phyloP scores from a whole-genome alignment of 2,888 invertebrate species.

The Calameuta pallipes region DNA sequence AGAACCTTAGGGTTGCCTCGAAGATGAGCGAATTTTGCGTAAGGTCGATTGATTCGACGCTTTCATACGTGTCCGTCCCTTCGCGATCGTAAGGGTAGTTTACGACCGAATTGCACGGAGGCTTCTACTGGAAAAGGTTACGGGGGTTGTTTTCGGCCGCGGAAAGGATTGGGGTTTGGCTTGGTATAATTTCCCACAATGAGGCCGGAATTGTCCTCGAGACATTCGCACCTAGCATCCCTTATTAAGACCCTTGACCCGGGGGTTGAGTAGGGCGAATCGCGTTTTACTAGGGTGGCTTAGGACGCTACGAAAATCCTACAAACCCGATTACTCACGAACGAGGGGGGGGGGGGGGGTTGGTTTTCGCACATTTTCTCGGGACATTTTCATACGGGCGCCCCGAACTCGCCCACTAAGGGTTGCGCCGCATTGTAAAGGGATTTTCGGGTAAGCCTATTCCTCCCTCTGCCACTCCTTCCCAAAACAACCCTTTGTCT shows the following conservation, averaged over 20 bases:
- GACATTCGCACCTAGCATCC: background rate
- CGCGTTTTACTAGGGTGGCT: background rate
- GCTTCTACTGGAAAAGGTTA: background rate
- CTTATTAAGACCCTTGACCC: background rate
- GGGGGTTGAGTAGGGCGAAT: background rate
- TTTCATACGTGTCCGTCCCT: background rate
- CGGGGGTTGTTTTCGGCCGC: background rate
- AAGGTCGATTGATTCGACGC: background rate
- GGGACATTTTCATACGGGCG: background rate
- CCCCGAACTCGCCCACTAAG: background rate
- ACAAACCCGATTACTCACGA: background rate
- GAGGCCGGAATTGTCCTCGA: background rate
- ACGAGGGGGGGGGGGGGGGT: background rate
- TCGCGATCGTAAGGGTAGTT: background rate
- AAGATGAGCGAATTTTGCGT: background rate
- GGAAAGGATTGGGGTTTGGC: background rate
- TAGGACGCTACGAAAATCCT: background rate
- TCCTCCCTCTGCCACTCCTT: background rate
- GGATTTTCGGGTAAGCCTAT: background rate
- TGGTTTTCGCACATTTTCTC: background rate
- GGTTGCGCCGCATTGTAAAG: background rate
- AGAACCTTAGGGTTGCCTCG: background rate
- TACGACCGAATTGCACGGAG: background rate
- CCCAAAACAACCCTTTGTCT: slow-evolving; percentile 20
- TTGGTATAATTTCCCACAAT: background rate